These are phyloP conservation scores for Tenrec ecaudatus DNA, from an alignment of 2,113 vertebrate species.

Conservation along the genomic window DNA sequence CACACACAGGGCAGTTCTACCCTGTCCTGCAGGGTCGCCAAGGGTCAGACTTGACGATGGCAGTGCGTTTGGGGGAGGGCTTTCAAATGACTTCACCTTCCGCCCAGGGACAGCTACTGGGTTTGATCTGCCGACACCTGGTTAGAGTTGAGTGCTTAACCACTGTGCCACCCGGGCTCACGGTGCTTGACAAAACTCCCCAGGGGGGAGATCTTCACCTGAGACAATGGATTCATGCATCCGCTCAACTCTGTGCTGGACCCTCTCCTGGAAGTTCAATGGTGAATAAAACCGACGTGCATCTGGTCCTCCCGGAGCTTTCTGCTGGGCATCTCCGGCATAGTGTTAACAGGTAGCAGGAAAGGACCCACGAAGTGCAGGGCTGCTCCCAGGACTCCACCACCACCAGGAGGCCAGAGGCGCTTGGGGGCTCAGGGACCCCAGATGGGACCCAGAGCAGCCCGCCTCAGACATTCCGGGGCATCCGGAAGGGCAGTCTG, in stretches of 20 bases:
- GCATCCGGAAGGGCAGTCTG: neutral
- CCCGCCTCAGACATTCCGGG: neutral
- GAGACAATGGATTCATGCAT: conserved; percentile 39
- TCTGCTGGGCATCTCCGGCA: neutral
- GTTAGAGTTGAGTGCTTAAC: neutral
- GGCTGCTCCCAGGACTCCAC: neutral
- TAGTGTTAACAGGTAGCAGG: neutral
- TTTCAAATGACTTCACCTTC: no score
- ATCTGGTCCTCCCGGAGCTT: neutral
- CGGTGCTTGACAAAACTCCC: conserved; percentile 38
- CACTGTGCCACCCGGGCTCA: neutral
- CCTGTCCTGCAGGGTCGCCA: no score
- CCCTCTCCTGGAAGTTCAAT: neutral
- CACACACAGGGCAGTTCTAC: no score
- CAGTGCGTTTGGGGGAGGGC: no score
- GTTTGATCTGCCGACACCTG: no score
- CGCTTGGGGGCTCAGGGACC: neutral
- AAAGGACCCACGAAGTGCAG: neutral
- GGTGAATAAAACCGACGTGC: neutral
- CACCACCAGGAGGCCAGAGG: neutral
- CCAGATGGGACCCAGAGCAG: neutral
- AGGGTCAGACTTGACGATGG: no score
- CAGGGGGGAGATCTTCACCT: conserved; percentile 40
- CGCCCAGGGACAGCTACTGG: no score
- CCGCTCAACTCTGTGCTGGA: conserved; percentile 38